These are phyloP conservation scores for Melinaea menophilus DNA, from an alignment of 2,888 invertebrate genomes.

Conservation along the genomic window DNA sequence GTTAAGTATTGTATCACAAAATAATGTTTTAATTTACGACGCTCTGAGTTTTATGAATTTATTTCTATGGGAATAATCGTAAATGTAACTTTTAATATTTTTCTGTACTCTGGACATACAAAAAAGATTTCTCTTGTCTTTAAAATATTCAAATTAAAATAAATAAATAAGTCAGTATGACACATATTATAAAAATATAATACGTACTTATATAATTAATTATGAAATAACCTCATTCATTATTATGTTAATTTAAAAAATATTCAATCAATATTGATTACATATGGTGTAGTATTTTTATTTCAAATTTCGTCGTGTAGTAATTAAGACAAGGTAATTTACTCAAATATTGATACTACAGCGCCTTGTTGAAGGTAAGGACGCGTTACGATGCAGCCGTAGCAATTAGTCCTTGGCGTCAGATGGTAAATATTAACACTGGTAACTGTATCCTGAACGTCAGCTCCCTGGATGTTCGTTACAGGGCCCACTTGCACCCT, in stretches of 20 bases:
- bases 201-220: too few relatives aligned
- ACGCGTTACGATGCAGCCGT: slow-evolving; percentile 46
- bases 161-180: too few relatives aligned
- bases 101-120: too few relatives aligned
- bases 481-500: slow-evolving; percentile 68
- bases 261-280: too few relatives aligned
- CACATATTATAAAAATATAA: too few relatives aligned
- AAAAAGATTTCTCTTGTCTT: too few relatives aligned
- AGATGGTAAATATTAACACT: slow-evolving; percentile 76
- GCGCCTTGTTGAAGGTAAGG: slow-evolving; percentile 19
- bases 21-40: slow-evolving; percentile 28
- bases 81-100: too few relatives aligned
- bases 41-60: too few relatives aligned
- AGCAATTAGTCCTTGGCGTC: slow-evolving; percentile 72
- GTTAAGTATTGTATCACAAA: slow-evolving; percentile 35
- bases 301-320: neutral
- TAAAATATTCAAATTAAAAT: too few relatives aligned
- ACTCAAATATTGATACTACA: slow-evolving; percentile 4
- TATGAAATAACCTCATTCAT: too few relatives aligned
- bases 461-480: slow-evolving; percentile 73
- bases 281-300: neutral
- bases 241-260: too few relatives aligned
- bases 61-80: too few relatives aligned
- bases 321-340: slow-evolving; percentile 4
- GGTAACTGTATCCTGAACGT: slow-evolving; percentile 73